Evolutionary conservation across 1,140 invertebrate genomes (phyloP).

Genomic region (Bactericera cockerelli): DNA sequence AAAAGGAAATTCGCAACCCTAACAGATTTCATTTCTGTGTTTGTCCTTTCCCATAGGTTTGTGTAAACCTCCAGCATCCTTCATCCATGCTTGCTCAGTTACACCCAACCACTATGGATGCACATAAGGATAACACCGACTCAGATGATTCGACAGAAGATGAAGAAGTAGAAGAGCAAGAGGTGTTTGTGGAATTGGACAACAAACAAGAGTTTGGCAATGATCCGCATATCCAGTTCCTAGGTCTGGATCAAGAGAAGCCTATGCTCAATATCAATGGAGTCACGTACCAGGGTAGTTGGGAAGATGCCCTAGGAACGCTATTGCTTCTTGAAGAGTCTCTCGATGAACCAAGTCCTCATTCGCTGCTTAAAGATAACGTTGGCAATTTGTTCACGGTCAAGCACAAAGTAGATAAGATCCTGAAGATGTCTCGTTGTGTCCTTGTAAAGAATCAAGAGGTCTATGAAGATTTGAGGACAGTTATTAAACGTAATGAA

Average conservation of each 20-base stretch:
- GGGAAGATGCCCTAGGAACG: not conserved
- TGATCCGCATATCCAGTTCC: not conserved
- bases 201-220: not conserved
- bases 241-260: slow-evolving; percentile 1
- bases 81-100: not conserved
- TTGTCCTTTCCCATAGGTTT: not conserved
- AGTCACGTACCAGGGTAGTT: not conserved
- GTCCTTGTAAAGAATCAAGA: not conserved
- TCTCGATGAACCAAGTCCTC: not conserved
- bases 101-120: not conserved
- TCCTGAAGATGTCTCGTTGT: not conserved
- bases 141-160: not conserved
- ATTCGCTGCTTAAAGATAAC: not conserved
- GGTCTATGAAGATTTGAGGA: not conserved
- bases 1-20: not conserved
- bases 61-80: not conserved
- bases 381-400: not conserved
- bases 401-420: not conserved
- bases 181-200: slow-evolving; percentile 1
- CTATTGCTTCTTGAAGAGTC: not conserved
- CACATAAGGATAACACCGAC: not conserved
- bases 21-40: slow-evolving; percentile 4
- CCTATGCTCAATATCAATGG: not conserved
- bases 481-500: not conserved
- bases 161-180: not conserved